Evolutionary conservation across 2,113 vertebrate genomes (phyloP), one percentile per base, ranked within the genome.

Genomic region (Platysteira castanea): DNA sequence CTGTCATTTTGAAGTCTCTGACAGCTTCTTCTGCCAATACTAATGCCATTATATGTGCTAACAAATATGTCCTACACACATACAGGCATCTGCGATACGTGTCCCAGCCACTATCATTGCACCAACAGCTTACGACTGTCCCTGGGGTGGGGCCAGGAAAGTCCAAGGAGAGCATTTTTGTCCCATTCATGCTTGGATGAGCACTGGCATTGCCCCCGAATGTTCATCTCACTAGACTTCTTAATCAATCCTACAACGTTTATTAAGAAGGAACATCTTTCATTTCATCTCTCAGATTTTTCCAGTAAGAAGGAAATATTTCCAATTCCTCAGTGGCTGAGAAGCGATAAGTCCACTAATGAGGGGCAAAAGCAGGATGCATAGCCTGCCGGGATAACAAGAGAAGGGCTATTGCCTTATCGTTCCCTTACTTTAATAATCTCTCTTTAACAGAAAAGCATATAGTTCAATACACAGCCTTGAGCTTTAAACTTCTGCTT

Each of bases 401-500:
- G 73, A 80, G 52, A 86, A 88, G 42, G 49, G 73, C 37, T 86
- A 35, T 24, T 80, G 69, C 60, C 49, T 92, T 81, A 68, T 89
- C 53, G 57, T 93, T 71, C 23, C 64, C 77, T 87, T 41, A 41
- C 79, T 96, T 84, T 93, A 95, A 96, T 80, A 71, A 61, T 74
- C 71, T 87, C 49, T 73, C 64, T 92, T 64, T 68, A 93, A 86
- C 85, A 81, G 76, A 85, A 95, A 92, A 90, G 69, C 52, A 84
- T 60, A 53, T 18, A 77, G 75, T 90, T 95, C 85, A 88, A 81
- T 88, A 93, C 64, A 53, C 60, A 92, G 88, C 95, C 93, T 86
- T 86, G 64, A 96, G 95, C 92, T 96, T 96, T 95, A 96, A 96
- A 96, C 90, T 96, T 94, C 92, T 96, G 75, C 79, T 93, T 93